A percentile compares a stretch with the other conserved stretches of the same genome.
Evolutionary conservation across 2,113 vertebrate species (phyloP).

Genomic region (Cercopithecus mona): DNA sequence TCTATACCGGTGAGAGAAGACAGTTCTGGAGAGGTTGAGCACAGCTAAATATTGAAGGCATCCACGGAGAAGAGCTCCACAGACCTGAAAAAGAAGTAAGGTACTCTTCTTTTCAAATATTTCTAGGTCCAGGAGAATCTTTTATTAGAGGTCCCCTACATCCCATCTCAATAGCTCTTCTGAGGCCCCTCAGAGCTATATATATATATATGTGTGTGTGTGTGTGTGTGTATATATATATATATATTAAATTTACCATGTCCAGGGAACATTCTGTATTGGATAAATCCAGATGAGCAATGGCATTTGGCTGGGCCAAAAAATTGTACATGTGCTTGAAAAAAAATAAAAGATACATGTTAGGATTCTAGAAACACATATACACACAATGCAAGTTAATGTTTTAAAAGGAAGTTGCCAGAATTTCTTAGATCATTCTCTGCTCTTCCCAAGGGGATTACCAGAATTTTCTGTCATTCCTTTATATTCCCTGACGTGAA

Average conservation of each 20-base stretch:
- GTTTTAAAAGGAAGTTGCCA: not conserved
- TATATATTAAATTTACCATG: slow-evolving; percentile 85
- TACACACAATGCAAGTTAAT: not conserved
- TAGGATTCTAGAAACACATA: not conserved
- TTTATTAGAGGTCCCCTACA: not conserved
- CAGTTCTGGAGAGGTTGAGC: slow-evolving; percentile 93
- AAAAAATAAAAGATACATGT: slow-evolving; percentile 30
- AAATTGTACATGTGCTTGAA: slow-evolving; percentile 93
- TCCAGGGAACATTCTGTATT: slow-evolving; percentile 95
- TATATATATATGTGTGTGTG: fast-evolving
- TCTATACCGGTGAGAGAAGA: slow-evolving; percentile 92
- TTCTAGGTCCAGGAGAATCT: not conserved
- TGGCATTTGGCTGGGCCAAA: slow-evolving; percentile 92
- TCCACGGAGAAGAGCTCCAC: slow-evolving; percentile 92
- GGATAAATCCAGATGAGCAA: slow-evolving; percentile 94
- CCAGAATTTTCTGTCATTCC: not conserved
- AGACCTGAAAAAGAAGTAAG: slow-evolving; percentile 85
- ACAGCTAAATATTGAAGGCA: slow-evolving; percentile 92
- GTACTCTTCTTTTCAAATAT: not conserved
- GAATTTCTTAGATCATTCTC: not conserved
- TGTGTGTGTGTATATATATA: too few species aligned
- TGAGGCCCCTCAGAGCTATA: not conserved
- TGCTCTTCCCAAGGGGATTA: not conserved
- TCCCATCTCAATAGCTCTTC: not conserved
- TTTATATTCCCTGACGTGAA: not conserved